These are phyloP conservation scores for Corythornis cristatus DNA, from an alignment of 2,113 vertebrate genomes.

Conservation along the genomic window DNA sequence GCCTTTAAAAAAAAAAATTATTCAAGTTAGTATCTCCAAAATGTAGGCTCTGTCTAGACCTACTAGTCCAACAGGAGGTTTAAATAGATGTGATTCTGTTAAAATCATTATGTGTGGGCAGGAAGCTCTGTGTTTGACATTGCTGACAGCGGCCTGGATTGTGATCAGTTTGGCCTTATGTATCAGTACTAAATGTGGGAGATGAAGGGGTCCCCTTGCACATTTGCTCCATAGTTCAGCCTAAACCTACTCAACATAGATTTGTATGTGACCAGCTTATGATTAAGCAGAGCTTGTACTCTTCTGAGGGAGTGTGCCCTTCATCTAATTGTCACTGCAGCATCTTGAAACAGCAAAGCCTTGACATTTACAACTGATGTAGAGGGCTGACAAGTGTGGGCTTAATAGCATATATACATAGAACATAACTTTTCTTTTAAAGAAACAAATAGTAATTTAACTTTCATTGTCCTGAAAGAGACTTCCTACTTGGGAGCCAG, in stretches of 20 bases:
- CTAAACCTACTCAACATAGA: not conserved
- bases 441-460: not conserved
- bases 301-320: not conserved
- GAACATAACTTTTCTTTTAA: not conserved
- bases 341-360: not conserved
- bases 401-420: not conserved
- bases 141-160: not conserved
- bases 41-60: not conserved
- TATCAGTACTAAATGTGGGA: not conserved
- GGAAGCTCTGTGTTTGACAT: not conserved
- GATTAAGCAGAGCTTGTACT: fast-evolving
- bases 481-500: not conserved
- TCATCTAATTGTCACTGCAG: not conserved
- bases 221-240: not conserved
- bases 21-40: not conserved
- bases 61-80: not conserved
- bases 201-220: not conserved
- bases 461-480: not conserved
- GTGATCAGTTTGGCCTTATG: not conserved
- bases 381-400: not conserved
- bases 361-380: not conserved
- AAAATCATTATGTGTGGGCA: not conserved
- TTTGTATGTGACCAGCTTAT: not conserved
- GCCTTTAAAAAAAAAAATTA: too few relatives aligned
- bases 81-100: not conserved